A percentile compares a stretch with the other conserved stretches of the same genome.
These are phyloP conservation scores for Manis crassicaudata DNA, from an alignment of 2,797 vertebrate species.

Conservation along the genomic window DNA sequence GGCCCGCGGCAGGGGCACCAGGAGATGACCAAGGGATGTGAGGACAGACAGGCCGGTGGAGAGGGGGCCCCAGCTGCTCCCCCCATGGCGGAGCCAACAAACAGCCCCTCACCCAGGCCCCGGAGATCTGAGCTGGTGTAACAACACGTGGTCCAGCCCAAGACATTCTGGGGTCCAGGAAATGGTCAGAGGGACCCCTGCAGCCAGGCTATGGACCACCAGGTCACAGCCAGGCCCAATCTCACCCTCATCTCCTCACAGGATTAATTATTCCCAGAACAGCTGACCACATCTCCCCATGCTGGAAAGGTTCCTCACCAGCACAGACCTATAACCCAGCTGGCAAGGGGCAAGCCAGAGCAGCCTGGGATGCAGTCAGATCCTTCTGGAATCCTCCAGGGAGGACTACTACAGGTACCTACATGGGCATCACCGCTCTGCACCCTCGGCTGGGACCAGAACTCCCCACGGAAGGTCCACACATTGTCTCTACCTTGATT, in stretches of 20 bases:
- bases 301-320: not conserved
- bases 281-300: not conserved
- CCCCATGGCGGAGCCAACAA: not conserved
- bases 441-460: not conserved
- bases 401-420: not conserved
- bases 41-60: rapidly evolving
- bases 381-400: not conserved
- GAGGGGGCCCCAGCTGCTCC: not conserved
- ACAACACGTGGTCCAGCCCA: rapidly evolving
- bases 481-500: not conserved
- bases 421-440: not conserved
- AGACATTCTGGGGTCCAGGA: not conserved
- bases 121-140: rapidly evolving
- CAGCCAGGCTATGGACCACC: not conserved
- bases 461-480: not conserved
- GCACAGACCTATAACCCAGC: not conserved
- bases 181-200: not conserved
- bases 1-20: too few relatives aligned
- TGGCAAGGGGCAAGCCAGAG: not conserved
- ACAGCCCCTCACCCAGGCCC: not conserved
- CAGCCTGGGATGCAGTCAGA: rapidly evolving
- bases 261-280: slow-evolving; percentile 47
- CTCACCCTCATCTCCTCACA: not conserved
- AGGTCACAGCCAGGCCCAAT: not conserved
- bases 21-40: not conserved